Conservation (phyloP, 2,797 vertebrate genomes). For the Pipistrellus pygmaeus region DNA sequence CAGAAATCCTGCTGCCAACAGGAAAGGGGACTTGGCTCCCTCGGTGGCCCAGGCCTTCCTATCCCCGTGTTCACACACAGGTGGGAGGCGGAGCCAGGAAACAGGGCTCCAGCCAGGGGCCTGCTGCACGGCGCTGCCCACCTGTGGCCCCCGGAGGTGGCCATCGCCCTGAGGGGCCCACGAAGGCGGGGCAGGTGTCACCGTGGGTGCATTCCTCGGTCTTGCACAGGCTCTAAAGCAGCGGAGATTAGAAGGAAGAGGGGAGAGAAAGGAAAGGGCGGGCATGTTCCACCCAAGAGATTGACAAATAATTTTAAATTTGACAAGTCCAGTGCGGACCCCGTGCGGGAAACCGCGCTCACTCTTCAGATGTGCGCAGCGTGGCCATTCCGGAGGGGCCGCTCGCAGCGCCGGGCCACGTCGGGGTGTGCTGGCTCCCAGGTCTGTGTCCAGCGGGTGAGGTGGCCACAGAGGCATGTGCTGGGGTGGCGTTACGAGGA, state of each 20-base stretch:
- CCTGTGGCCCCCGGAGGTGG: neutral
- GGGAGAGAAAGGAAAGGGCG: neutral
- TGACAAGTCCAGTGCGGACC: neutral
- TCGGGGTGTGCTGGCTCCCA: rapidly evolving
- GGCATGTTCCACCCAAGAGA: neutral
- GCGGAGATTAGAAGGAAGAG: neutral
- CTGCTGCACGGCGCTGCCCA: too few species aligned
- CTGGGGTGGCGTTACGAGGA: neutral
- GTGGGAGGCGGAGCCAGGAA: neutral
- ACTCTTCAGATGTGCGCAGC: rapidly evolving
- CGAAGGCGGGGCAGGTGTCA: rapidly evolving
- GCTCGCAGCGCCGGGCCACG: rapidly evolving
- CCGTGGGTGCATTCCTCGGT: rapidly evolving
- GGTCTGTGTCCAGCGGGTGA: neutral
- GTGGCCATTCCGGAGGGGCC: neutral
- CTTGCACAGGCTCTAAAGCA: too few species aligned
- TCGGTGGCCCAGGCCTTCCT: rapidly evolving
- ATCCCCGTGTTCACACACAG: neutral
- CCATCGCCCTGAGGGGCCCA: rapidly evolving
- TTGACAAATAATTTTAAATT: neutral
- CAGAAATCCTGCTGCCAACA: neutral
- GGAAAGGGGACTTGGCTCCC: neutral
- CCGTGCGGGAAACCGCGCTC: rapidly evolving
- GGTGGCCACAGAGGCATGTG: neutral
- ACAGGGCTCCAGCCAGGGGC: rapidly evolving